Base-by-base conservation (phyloP, 1,140 invertebrate genomes). In the Drosophila biarmipes region DNA sequence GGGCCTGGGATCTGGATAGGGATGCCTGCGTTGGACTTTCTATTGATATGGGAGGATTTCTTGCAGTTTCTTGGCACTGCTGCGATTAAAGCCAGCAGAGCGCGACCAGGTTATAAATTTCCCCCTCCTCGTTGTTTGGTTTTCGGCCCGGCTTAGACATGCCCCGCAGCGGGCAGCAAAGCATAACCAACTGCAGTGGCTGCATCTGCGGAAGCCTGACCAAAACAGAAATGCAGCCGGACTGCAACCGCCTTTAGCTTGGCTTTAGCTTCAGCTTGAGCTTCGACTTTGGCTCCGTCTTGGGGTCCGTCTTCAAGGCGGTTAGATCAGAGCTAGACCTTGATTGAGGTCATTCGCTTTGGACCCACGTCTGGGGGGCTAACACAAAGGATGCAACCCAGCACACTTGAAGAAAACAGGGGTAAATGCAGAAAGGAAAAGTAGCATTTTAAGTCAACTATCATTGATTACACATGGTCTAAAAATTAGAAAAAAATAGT, bases 321-420 rank as follows among this genome's bases (percentile, higher is more conserved):
- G 73, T 80, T 80, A 80, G 78, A 80, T 56, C 71, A 66, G 59
- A 69, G 55, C 27, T 48, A 80, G 86, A 82, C 86, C 86, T 90
- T 90, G 86, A 90, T 90, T 90, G 84, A 90, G 86, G 86, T 90
- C 86, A 90, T 90, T 90, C 87, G 87, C 86, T 82, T 90, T 42
- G 56, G 38, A 46, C 35, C 38, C 35, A 27, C 12, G 59, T 29
- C 46, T 35, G 34, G 42, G 59, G 38, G 54, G 34, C 63, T 24
- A 24, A 62, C 54, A 49, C 58, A 63, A 54, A 62, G 58, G 75
- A 46, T 61, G 57, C 55, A 46, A 35, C 35, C 21, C 12, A 27
- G 1, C 21, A 52, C 67, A 72, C 68, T 58, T 10, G 24, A 29
- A 64, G 52, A 59, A 71, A 35, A 45, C 6, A 31, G 58, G 12